phyloP scores from a whole-genome alignment of 2,888 invertebrate species.

The Drosophila buzzatii region DNA sequence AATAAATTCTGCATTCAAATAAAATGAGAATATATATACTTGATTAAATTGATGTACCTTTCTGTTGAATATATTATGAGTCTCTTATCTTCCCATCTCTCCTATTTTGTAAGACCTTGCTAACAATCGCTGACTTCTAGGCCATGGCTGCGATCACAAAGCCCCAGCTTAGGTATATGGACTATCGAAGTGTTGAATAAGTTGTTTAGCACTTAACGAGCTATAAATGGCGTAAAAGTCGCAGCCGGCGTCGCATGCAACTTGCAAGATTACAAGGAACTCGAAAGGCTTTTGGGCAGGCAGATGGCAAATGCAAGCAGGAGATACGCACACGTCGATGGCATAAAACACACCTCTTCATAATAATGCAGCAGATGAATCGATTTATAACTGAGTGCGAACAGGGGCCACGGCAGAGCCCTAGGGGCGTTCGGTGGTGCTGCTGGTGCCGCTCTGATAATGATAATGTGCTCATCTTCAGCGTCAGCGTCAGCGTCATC shows the following conservation, averaged over 20 bases:
- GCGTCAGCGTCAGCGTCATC: slow-evolving; percentile 38
- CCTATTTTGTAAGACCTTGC: not conserved
- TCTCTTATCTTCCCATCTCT: not conserved
- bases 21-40: no score
- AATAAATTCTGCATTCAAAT: no score
- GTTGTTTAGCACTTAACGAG: slow-evolving; percentile 77
- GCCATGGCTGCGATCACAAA: slow-evolving; percentile 5
- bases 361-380: slow-evolving; percentile 58
- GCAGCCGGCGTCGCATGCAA: slow-evolving; percentile 46
- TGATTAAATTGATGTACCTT: not conserved
- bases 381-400: slow-evolving; percentile 72
- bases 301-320: slow-evolving; percentile 45
- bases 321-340: slow-evolving; percentile 51
- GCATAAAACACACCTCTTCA: slow-evolving; percentile 53
- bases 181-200: slow-evolving; percentile 50
- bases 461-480: slow-evolving; percentile 72
- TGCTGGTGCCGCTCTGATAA: slow-evolving; percentile 60
- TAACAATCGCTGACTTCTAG: slow-evolving; percentile 10
- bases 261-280: slow-evolving; percentile 45
- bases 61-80: not conserved
- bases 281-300: slow-evolving; percentile 25
- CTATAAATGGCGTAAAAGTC: slow-evolving; percentile 60
- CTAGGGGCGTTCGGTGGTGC: slow-evolving; percentile 26
- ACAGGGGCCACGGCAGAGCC: slow-evolving; percentile 47
- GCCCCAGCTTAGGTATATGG: slow-evolving; percentile 3